Base-by-base conservation (phyloP, 2,113 vertebrate species). In the Pachypanchax playfairii region DNA sequence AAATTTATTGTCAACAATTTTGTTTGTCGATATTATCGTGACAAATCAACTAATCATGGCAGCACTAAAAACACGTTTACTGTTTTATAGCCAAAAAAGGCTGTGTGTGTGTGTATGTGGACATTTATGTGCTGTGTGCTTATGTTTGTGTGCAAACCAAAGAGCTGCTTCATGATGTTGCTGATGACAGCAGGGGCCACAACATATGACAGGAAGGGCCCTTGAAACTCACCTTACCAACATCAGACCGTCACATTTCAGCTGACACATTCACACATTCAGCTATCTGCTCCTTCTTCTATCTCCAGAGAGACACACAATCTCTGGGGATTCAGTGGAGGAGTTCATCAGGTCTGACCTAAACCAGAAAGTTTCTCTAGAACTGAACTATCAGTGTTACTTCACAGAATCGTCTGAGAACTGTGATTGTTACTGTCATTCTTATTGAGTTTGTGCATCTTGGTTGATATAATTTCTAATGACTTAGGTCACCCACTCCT, bases 151-250 rank as follows among this genome's bases (percentile, higher is more conserved):
- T 59, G 62, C 56, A 67, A 74, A 65, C 46, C 49, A 49, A 9
- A 36, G 55, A 70, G 65, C 42, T 35, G 75, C 59, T 44, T 68
- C 56, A 60, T 80, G 81, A 71, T 72, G 79, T 50, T 49, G 65
- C 70, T 39, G 71, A 79, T 83, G 83, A 84, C 81, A 79, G 80
- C 38, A 61, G 33, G 44, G 82, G 61, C 77, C 85, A 71, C 41
- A 2, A 64, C 61, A 47, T 79, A 57, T 81, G 80, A 83, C 82
- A 85, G 84, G 75, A 75, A 53, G 60, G 73, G 78, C 70, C 82
- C 82, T 79, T 61, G 70, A 18, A 65, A 73, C 72, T 87, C 84
- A 87, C 87, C 88, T 86, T 88, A 86, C 87, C 85, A 88, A 86
- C 80, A 85, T 86, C 80, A 79, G 62, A 65, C 86, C 83, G 84